Base-by-base conservation (phyloP, 1,140 invertebrate genomes). In the Delia radicum region DNA sequence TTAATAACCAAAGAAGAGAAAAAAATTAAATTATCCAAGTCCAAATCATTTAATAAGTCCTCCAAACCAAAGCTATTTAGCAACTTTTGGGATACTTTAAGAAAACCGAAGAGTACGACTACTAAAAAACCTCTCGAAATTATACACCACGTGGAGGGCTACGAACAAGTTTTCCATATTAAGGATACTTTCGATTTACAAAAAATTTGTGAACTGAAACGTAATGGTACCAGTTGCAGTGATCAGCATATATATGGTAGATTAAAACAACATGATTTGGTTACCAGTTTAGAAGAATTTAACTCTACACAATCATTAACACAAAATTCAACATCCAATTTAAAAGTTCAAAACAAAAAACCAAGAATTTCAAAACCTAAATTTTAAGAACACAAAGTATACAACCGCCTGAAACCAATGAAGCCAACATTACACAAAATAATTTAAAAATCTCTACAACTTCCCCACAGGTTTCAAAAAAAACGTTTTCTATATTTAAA, bases 161-260 rank as follows among this genome's bases (percentile, higher is more conserved):
- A 46, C 48, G 46, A 76, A 12, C 75, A 83, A 42, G 81, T 84
- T 10, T 84, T 84, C 61, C 79, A 79, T 72, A 83, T 82, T 26
- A 80, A 83, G 62, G 81, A 83, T 27, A 82, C 81, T 5, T 85
- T 85, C 29, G 84, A 85, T 74, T 78, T 84, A 69, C 79, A 81
- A 48, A 77, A 79, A 37, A 84, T 85, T 26, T 84, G 81, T 65
- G 78, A 85, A 33, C 78, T 84, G 15, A 85, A 85, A 65, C 79
- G 78, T 8, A 78, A 78, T 28, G 77, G 80, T 73, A 79, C 78
- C 74, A 84, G 80, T 69, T 78, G 78, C 65, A 85, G 83, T 75
- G 82, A 85, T 29, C 83, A 85, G 76, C 83, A 85, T 71, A 84
- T 85, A 13, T 85, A 85, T 37, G 84, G 84, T 3, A 27, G 78